phyloP scores from a whole-genome alignment of 2,113 vertebrate species.

The Percopsis transmontana region DNA sequence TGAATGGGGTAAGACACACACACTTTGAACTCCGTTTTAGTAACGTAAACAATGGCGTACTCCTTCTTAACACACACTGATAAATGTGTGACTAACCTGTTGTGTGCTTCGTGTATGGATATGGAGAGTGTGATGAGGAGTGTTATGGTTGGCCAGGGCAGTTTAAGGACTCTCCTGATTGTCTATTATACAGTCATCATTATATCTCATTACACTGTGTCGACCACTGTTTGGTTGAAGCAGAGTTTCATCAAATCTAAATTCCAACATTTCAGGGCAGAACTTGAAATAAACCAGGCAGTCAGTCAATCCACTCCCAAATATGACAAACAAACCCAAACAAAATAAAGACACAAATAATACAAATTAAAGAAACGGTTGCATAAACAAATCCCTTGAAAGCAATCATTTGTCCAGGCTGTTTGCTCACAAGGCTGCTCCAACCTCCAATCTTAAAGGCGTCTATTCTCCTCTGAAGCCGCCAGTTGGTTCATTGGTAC shows the following conservation, averaged over 20 bases:
- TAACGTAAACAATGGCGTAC: neutral
- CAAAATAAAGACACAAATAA: too few species aligned
- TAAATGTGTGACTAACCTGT: neutral
- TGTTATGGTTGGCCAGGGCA: neutral
- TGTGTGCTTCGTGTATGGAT: neutral
- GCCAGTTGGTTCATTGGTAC: neutral
- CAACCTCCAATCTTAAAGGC: neutral
- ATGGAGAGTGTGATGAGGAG: neutral
- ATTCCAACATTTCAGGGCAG: too few species aligned
- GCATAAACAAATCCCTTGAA: too few species aligned
- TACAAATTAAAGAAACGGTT: too few species aligned
- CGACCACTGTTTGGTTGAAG: too few species aligned
- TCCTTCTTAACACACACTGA: neutral
- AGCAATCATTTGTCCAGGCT: too few species aligned
- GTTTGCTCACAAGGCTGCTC: neutral
- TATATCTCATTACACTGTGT: neutral
- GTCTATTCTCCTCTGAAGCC: neutral
- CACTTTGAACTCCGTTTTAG: neutral
- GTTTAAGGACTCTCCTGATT: slow-evolving; percentile 1
- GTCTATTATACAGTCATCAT: neutral
- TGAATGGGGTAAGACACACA: slow-evolving; percentile 90
- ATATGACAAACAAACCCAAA: too few species aligned
- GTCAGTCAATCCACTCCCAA: too few species aligned
- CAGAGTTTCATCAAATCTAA: too few species aligned
- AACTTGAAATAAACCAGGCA: too few species aligned